Conservation (phyloP, 2,113 vertebrate genomes). For the Ciconia maguari region DNA sequence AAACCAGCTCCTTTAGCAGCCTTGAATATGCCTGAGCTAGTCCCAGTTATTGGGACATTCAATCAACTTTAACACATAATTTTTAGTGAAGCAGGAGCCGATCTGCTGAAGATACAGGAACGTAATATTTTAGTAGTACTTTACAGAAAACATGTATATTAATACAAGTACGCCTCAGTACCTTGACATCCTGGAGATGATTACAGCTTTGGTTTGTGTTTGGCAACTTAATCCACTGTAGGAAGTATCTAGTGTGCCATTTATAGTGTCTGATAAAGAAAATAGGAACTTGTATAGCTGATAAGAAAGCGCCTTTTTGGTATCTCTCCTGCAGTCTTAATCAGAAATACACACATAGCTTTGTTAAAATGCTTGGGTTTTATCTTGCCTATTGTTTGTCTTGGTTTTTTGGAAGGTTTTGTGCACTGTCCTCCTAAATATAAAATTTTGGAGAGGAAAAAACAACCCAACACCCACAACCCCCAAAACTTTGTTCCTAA, state of each 20-base stretch:
- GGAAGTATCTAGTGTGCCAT: background rate
- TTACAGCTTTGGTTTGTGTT: background rate
- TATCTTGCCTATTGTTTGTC: background rate
- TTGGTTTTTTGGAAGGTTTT: background rate
- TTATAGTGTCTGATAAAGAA: background rate
- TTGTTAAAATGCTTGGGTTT: background rate
- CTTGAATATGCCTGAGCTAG: background rate
- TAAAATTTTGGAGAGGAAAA: background rate
- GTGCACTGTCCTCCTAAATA: background rate
- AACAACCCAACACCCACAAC: rapidly evolving
- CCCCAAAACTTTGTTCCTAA: background rate
- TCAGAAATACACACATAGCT: background rate
- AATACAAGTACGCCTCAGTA: background rate
- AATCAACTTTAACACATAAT: background rate
- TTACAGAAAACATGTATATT: background rate
- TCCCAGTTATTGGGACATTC: background rate
- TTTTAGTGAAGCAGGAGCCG: background rate
- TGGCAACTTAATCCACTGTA: background rate
- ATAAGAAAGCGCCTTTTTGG: background rate
- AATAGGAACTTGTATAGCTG: background rate
- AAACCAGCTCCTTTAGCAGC: background rate
- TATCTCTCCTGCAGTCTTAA: background rate
- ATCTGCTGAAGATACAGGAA: background rate
- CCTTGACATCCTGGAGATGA: background rate
- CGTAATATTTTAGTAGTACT: background rate